Evolutionary conservation across 2,113 vertebrate species (phyloP).

Genomic region (Rallus limicola): DNA sequence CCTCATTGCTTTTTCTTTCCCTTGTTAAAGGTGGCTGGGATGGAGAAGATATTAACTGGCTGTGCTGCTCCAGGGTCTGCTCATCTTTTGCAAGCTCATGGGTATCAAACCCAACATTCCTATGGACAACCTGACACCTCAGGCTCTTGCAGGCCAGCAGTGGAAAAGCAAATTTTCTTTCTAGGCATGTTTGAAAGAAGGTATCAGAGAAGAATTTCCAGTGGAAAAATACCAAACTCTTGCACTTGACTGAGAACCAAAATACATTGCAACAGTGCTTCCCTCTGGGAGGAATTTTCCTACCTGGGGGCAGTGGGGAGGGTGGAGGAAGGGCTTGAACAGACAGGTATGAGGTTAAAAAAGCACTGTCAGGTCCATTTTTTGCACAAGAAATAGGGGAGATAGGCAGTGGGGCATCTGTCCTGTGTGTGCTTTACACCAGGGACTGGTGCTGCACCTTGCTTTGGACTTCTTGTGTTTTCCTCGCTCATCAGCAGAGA

Average conservation of each 20-base stretch:
- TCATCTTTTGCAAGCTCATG: neutral
- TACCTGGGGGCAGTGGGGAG: neutral
- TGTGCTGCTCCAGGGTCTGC: neutral
- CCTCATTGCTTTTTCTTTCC: neutral
- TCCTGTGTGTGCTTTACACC: neutral
- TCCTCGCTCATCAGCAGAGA: rapidly evolving
- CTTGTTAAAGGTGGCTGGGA: neutral
- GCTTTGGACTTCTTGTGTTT: neutral
- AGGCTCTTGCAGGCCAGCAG: neutral
- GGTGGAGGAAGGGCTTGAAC: neutral
- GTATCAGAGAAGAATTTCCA: slow-evolving; percentile 39
- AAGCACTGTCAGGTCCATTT: neutral
- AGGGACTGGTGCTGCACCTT: rapidly evolving
- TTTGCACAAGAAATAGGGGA: neutral
- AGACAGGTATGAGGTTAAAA: neutral
- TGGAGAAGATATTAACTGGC: neutral
- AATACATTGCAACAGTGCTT: slow-evolving; percentile 39
- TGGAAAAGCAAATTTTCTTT: slow-evolving; percentile 26
- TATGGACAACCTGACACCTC: neutral
- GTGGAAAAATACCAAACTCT: slow-evolving; percentile 56
- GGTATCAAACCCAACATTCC: neutral
- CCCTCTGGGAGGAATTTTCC: slow-evolving; percentile 56
- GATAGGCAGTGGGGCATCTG: neutral
- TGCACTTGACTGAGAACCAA: slow-evolving; percentile 38
- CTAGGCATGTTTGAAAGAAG: neutral